Evolutionary conservation across 2,113 vertebrate species (phyloP), one percentile per base, ranked within the genome.

Genomic region (Plestiodon gilberti): DNA sequence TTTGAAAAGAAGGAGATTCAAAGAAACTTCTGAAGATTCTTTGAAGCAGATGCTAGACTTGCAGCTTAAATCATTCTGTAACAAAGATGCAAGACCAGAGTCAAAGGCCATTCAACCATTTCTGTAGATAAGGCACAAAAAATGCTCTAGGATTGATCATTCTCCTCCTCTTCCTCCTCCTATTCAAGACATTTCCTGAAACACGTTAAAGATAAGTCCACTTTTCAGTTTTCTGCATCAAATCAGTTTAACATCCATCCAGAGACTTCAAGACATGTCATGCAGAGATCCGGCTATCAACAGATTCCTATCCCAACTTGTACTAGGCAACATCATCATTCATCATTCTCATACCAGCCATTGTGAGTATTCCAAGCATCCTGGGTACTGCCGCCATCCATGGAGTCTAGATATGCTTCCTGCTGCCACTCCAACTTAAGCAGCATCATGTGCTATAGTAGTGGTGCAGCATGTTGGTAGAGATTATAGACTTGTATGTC

Each of bases 1-100:
- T 65, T 75, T 92, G 81, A 82, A 91, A 75, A 92, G 88, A 94
- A 89, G 71, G 90, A 86, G 40, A 91, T 93, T 91, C 88, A 90
- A 88, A 93, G 20, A 87, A 38, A 87, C 82, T 94, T 92, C 89
- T 94, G 91, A 95, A 94, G 90, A 92, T 35, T 71, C 83, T 86
- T 87, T 91, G 88, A 94, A 92, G 80, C 70, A 74, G 91, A 83
- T 2, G 1, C 59, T 57, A 7, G 4, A 78, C 81, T 55, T 64
- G 28, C 78, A 84, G 52, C 74, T 90, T 88, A 92, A 90, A 43
- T 0, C 78, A 85, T 35, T 87, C 84, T 85, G 81, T 4, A 81
- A 81, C 77, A 5, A 83, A 88, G 86, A 35, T 18, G 4, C 78
- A 85, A 89, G 69, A 80, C 62, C 15, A 23, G 75, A 73, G 70